phyloP scores from a whole-genome alignment of 2,797 vertebrate genomes.

The Epinephelus coioides region DNA sequence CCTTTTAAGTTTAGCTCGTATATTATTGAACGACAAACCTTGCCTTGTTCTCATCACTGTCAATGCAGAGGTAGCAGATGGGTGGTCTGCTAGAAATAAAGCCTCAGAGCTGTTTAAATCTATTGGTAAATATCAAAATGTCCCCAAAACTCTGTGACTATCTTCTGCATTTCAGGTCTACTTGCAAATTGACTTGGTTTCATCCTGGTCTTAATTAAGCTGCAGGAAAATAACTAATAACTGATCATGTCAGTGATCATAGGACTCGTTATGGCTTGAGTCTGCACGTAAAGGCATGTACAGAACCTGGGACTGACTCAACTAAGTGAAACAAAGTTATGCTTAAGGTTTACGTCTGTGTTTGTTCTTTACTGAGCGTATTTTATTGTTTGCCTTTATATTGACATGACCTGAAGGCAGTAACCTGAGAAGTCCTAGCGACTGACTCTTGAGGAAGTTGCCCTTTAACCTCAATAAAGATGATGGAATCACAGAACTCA shows the following conservation, averaged over 20 bases:
- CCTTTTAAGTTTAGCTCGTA: no score
- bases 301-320: neutral
- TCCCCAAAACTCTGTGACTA: neutral
- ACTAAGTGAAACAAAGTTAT: neutral
- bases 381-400: neutral
- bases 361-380: neutral
- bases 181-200: neutral
- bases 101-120: no score
- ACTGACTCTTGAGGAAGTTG: neutral
- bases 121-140: no score
- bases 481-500: constrained; percentile 25
- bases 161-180: neutral
- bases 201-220: neutral
- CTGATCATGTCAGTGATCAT: neutral
- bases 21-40: no score
- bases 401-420: neutral
- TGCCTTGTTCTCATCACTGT: no score
- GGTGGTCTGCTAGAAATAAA: no score
- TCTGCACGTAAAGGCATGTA: neutral
- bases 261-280: neutral
- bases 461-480: constrained; percentile 40
- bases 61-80: no score
- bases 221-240: neutral
- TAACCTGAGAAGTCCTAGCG: constrained; percentile 26
- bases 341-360: neutral